A percentile compares a stretch with the other conserved stretches of the same genome.
Conservation (phyloP, 2,797 vertebrate species). For the Acridotheres tristis region DNA sequence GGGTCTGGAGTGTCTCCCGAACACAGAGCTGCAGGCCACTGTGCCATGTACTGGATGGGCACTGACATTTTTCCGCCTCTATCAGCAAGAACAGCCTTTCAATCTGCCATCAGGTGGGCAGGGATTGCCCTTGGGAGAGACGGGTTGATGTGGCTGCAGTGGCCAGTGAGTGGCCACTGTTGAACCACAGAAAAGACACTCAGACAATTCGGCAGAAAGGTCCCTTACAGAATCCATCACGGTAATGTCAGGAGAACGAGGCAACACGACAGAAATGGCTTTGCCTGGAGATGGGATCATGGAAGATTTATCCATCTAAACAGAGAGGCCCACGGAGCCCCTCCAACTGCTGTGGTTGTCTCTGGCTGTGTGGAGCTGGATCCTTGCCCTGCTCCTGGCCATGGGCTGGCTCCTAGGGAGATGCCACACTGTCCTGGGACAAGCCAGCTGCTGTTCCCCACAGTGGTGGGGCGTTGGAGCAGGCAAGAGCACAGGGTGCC, state of each 20-base stretch:
- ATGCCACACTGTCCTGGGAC: background rate
- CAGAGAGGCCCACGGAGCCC: background rate
- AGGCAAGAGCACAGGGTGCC: background rate
- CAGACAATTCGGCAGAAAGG: background rate
- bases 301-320: background rate
- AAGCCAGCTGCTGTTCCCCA: background rate
- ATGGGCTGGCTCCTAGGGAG: background rate
- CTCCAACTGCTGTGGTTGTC: background rate
- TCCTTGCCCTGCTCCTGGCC: background rate
- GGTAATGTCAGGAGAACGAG: background rate
- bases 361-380: background rate
- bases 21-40: background rate
- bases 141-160: accelerated
- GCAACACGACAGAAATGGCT: background rate
- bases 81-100: background rate
- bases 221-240: background rate
- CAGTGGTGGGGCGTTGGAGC: accelerated
- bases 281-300: background rate
- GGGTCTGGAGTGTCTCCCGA: no score
- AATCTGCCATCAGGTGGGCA: accelerated
- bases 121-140: background rate
- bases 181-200: background rate
- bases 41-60: accelerated
- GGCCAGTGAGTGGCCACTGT: background rate
- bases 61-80: background rate